Percentiles rank a stretch among this genome's conserved stretches.
phyloP scores from a whole-genome alignment of 1,140 invertebrate genomes.

The Drosophila ficusphila region DNA sequence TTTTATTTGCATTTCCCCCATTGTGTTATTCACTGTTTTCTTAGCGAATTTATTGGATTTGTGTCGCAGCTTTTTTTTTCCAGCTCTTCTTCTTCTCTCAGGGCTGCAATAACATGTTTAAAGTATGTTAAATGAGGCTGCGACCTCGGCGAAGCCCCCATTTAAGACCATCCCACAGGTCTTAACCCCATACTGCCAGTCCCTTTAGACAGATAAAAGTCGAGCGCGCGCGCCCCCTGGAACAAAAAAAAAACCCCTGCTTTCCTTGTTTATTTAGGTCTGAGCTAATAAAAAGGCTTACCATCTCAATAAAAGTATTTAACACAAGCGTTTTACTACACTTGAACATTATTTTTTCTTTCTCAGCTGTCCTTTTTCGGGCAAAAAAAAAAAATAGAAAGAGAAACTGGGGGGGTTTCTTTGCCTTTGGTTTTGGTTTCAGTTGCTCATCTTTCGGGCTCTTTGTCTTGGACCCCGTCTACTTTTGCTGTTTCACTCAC shows the following conservation, averaged over 20 bases:
- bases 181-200: conserved; percentile 16
- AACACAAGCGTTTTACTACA: conserved; percentile 84
- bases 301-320: conserved; percentile 84
- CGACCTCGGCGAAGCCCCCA: conserved; percentile 29
- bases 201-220: conserved; percentile 71
- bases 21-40: conserved; percentile 43
- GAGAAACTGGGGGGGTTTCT: conserved; percentile 2
- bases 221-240: conserved; percentile 10
- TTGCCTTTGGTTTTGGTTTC: conserved; percentile 45
- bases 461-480: conserved; percentile 45
- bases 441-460: conserved; percentile 37
- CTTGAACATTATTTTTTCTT: conserved; percentile 77
- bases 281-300: conserved; percentile 84
- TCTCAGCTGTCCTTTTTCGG: conserved; percentile 23
- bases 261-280: conserved; percentile 82
- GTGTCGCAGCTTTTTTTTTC: conserved; percentile 24
- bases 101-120: conserved; percentile 69
- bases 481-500: conserved; percentile 51
- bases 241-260: conserved; percentile 1
- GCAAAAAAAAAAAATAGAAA: neutral
- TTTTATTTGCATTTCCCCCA: conserved; percentile 44
- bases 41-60: conserved; percentile 67
- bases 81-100: conserved; percentile 29
- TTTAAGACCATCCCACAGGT: conserved; percentile 5
- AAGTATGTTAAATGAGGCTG: conserved; percentile 71